Evolutionary conservation across 2,888 invertebrate genomes (phyloP).

Genomic region (Melanostoma mellinum): DNA sequence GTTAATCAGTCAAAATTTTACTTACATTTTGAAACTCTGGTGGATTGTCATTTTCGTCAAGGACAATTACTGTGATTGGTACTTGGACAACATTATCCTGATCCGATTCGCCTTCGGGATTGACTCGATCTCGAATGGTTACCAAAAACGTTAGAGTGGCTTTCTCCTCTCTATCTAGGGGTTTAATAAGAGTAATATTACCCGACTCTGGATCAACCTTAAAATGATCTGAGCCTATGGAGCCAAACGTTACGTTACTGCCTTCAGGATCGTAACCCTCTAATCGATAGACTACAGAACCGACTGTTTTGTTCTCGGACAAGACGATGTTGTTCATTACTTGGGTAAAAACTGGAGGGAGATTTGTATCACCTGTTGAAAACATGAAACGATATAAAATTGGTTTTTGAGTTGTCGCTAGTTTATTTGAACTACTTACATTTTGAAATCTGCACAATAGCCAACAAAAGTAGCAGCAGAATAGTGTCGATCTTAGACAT

Average conservation of each 20-base stretch:
- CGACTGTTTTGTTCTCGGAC: slow-evolving; percentile 90
- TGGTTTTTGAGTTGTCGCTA: not conserved
- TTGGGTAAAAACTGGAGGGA: slow-evolving; percentile 88
- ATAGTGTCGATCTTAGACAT: slow-evolving; percentile 40
- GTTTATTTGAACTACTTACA: slow-evolving; percentile 34
- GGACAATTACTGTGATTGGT: slow-evolving; percentile 91
- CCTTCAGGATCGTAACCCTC: slow-evolving; percentile 92
- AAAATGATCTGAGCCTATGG: slow-evolving; percentile 92
- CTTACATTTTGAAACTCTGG: slow-evolving; percentile 90
- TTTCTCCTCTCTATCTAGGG: slow-evolving; percentile 92
- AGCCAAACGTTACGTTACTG: slow-evolving; percentile 86
- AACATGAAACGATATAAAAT: not conserved
- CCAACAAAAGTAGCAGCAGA: slow-evolving; percentile 38
- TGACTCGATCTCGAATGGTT: slow-evolving; percentile 90
- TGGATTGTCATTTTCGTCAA: slow-evolving; percentile 94
- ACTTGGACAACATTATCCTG: slow-evolving; percentile 89
- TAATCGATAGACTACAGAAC: slow-evolving; percentile 89
- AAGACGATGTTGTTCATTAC: slow-evolving; percentile 91
- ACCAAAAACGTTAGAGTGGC: slow-evolving; percentile 91
- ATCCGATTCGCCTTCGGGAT: slow-evolving; percentile 83
- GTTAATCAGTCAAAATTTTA: not conserved
- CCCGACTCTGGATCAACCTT: slow-evolving; percentile 90
- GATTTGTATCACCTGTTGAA: slow-evolving; percentile 83
- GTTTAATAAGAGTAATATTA: slow-evolving; percentile 89
- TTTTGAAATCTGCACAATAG: slow-evolving; percentile 44